Evolutionary conservation across 2,113 vertebrate genomes (phyloP).

Genomic region (Pteronura brasiliensis): DNA sequence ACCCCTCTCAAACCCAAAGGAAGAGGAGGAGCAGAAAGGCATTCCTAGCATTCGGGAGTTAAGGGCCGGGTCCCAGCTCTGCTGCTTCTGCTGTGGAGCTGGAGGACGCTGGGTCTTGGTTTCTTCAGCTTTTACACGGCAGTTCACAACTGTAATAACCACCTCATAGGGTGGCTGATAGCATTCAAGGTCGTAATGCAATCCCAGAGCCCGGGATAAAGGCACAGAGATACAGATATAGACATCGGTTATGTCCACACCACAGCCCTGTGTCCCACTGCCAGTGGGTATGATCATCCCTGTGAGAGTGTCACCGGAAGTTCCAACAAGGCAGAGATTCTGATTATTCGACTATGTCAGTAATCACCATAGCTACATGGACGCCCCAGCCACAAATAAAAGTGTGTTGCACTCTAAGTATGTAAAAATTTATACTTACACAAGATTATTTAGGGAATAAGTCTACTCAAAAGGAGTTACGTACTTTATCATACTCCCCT

Average conservation of each 20-base stretch:
- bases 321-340: neutral
- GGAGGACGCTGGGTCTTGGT: neutral
- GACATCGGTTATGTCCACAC: neutral
- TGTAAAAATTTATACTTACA: neutral
- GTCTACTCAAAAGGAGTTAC: slow-evolving; percentile 23
- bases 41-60: neutral
- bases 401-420: neutral
- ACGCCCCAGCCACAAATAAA: neutral
- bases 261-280: neutral
- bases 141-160: neutral
- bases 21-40: neutral
- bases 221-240: neutral
- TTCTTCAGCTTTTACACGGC: neutral
- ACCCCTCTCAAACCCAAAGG: neutral
- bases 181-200: neutral
- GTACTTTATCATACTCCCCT: neutral
- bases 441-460: neutral
- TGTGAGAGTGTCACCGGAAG: neutral
- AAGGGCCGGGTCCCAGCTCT: neutral
- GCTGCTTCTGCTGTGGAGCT: neutral
- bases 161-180: neutral
- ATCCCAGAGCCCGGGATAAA: neutral
- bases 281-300: neutral
- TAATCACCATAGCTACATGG: neutral
- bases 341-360: neutral